These are phyloP conservation scores for Anoplopoma fimbria DNA, from an alignment of 2,113 vertebrate species.

Conservation along the genomic window DNA sequence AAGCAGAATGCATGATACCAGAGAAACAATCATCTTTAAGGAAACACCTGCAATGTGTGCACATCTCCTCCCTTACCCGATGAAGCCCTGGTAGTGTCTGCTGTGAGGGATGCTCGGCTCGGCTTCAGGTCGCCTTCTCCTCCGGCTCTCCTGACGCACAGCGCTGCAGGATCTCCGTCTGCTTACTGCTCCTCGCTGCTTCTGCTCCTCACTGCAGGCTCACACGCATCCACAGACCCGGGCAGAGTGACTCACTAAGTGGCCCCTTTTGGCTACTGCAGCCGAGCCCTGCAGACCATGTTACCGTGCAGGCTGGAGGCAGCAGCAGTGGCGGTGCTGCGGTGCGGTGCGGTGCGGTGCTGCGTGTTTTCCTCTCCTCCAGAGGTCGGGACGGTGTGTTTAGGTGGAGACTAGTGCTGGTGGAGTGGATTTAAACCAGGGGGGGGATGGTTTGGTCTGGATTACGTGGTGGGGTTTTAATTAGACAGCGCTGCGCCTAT, in stretches of 20 bases:
- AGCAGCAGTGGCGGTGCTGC: slow-evolving; percentile 65
- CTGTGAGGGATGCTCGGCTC: slow-evolving; percentile 47
- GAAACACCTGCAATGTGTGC: too few species aligned
- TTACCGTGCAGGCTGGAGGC: slow-evolving; percentile 64
- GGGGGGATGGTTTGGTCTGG: slow-evolving; percentile 74
- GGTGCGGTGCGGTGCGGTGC: slow-evolving; percentile 13
- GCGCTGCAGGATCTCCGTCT: slow-evolving; percentile 23
- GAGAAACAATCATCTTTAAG: too few species aligned
- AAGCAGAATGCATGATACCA: too few species aligned
- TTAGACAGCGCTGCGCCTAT: slow-evolving; percentile 79
- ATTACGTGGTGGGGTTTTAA: slow-evolving; percentile 83
- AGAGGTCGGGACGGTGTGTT: slow-evolving; percentile 61
- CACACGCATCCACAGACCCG: slow-evolving; percentile 26
- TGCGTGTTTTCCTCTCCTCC: slow-evolving; percentile 35
- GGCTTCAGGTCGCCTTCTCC: slow-evolving; percentile 28
- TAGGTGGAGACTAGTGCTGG: slow-evolving; percentile 54
- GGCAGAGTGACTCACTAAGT: slow-evolving; percentile 22
- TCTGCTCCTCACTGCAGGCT: neutral
- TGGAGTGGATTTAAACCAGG: slow-evolving; percentile 80
- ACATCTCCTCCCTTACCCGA: slow-evolving; percentile 71
- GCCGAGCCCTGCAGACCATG: slow-evolving; percentile 78
- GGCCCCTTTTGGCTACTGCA: slow-evolving; percentile 68
- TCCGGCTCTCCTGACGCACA: slow-evolving; percentile 12
- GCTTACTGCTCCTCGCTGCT: neutral
- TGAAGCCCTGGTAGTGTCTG: slow-evolving; percentile 18